These are phyloP conservation scores for Ochropleura plecta DNA, from an alignment of 2,888 invertebrate genomes.

Conservation along the genomic window DNA sequence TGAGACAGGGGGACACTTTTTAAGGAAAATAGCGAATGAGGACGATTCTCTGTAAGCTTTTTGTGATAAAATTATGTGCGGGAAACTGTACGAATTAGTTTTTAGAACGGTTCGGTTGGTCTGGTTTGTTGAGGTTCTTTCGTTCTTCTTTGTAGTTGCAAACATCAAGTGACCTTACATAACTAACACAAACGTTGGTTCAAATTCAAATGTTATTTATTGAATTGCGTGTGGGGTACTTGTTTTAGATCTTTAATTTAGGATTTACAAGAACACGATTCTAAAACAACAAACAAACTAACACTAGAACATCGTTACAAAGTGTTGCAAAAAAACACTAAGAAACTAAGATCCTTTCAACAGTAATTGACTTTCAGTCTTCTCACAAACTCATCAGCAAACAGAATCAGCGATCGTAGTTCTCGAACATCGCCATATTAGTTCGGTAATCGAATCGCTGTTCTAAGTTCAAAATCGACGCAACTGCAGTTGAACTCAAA, in stretches of 20 bases:
- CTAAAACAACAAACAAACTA: neutral
- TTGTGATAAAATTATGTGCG: conserved; percentile 37
- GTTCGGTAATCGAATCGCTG: conserved; percentile 36
- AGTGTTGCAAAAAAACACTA: conserved; percentile 16
- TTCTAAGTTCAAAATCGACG: conserved; percentile 26
- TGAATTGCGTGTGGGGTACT: neutral
- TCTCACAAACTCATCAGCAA: conserved; percentile 27
- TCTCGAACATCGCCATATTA: conserved; percentile 17
- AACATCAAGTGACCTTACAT: neutral
- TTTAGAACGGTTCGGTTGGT: conserved; percentile 1
- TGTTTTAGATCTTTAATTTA: neutral
- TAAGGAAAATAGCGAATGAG: conserved; percentile 33
- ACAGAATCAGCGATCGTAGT: conserved; percentile 27
- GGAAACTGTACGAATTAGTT: conserved; percentile 13
- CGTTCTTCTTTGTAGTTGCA: neutral
- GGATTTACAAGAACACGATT: neutral
- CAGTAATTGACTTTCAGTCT: conserved; percentile 34
- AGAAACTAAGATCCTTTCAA: neutral
- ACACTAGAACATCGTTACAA: neutral
- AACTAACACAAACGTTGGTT: neutral
- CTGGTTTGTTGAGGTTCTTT: neutral
- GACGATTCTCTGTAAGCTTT: conserved; percentile 32
- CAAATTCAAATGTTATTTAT: neutral
- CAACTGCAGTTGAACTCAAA: conserved; percentile 28
- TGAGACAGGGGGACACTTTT: conserved; percentile 38